These are phyloP conservation scores for Lamellibrachia luymesi DNA, from an alignment of 1,140 invertebrate genomes.

Conservation along the genomic window DNA sequence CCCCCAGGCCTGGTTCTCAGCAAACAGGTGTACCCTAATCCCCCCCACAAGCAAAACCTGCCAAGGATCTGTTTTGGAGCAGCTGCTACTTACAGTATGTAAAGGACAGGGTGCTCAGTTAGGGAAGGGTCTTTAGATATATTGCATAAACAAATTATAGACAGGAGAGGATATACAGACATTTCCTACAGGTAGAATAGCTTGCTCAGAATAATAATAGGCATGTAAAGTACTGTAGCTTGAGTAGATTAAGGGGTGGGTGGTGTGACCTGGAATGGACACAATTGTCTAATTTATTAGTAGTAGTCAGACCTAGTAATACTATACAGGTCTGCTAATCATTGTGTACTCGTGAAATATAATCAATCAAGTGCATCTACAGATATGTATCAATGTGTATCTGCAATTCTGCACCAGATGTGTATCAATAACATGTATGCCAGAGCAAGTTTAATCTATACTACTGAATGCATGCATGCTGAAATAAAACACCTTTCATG, in stretches of 20 bases:
- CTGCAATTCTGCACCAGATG: background rate
- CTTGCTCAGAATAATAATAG: background rate
- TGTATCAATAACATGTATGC: background rate
- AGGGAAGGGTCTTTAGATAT: background rate
- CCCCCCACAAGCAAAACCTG: background rate
- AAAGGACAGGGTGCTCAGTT: background rate
- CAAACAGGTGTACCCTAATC: background rate
- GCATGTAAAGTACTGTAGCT: background rate
- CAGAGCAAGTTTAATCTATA: background rate
- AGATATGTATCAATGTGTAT: no score
- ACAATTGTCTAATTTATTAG: background rate
- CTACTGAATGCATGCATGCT: background rate
- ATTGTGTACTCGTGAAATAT: background rate
- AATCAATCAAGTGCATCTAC: background rate
- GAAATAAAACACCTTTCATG: slow-evolving; percentile 1
- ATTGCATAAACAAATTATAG: background rate
- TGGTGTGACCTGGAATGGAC: background rate
- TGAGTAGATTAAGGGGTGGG: background rate
- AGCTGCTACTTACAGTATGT: background rate
- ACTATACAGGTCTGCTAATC: background rate
- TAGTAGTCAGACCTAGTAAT: background rate
- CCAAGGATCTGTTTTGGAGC: background rate
- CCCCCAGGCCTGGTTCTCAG: background rate
- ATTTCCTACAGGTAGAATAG: background rate
- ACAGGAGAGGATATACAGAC: background rate